Evolutionary conservation across 2,888 invertebrate genomes (phyloP).

Genomic region (Malthinus flaveolus): DNA sequence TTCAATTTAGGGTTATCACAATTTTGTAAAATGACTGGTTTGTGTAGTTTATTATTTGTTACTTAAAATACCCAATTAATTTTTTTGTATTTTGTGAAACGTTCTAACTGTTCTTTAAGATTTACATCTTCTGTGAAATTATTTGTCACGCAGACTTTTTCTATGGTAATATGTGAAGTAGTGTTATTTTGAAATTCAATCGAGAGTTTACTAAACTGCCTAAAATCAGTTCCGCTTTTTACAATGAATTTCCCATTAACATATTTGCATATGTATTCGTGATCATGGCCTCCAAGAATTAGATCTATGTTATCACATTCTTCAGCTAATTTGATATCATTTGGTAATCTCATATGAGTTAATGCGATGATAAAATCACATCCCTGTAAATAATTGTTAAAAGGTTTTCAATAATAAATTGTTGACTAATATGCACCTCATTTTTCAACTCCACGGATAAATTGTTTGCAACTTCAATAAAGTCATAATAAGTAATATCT

Average conservation of each 20-base stretch:
- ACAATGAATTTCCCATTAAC: slow-evolving; percentile 80
- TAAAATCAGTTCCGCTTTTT: slow-evolving; percentile 91
- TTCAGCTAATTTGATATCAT: slow-evolving; percentile 81
- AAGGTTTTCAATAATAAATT: not conserved
- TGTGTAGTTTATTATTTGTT: no score
- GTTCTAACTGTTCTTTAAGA: slow-evolving; percentile 71
- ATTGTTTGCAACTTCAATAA: slow-evolving; percentile 75
- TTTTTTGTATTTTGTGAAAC: slow-evolving; percentile 59
- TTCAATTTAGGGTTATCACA: no score
- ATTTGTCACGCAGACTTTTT: slow-evolving; percentile 72
- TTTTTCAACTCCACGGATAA: slow-evolving; percentile 73
- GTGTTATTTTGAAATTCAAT: slow-evolving; percentile 62
- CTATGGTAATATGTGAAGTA: slow-evolving; percentile 61
- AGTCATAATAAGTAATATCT: slow-evolving; percentile 85
- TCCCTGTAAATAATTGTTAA: slow-evolving; percentile 58
- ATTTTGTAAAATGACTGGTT: no score
- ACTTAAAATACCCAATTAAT: no score
- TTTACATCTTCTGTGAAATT: slow-evolving; percentile 71
- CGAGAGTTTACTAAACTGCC: slow-evolving; percentile 82
- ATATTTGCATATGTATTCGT: slow-evolving; percentile 77
- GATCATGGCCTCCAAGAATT: slow-evolving; percentile 91
- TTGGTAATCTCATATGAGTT: slow-evolving; percentile 91
- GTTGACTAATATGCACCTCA: slow-evolving; percentile 56
- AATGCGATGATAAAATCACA: slow-evolving; percentile 89
- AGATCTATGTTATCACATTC: slow-evolving; percentile 80